Evolutionary conservation across 2,113 vertebrate species (phyloP), one percentile per base, ranked within the genome.

Genomic region (Perccottus glenii): DNA sequence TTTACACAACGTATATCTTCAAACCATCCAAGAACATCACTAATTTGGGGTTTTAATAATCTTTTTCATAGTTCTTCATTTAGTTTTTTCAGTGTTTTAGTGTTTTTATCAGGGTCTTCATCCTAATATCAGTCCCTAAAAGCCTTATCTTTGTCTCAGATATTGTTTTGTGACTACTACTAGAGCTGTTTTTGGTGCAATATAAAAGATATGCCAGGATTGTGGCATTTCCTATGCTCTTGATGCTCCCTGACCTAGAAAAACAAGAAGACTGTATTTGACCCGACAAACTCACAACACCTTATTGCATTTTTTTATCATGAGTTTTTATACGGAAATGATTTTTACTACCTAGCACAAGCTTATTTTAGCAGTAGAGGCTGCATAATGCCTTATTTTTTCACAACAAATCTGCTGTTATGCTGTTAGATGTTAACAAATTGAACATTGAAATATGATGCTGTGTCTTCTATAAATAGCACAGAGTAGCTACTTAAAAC

Each of bases 401-500:
- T 27, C 19, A 27, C 19, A 27, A 2, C 1, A 27, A 27, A 27
- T 3, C 19, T 27, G 19, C 19, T 27, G 19, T 27, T 27, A 27
- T 27, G 19, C 11, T 36, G 10, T 5, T 36, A 15, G 12, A 55
- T n/a, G 12, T 9, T 36, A 1, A 6, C 38, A 40, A 8, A 40
- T 40, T 40, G 8, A 40, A 40, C 40, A 9, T 6, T 12, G 32
- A 68, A 46, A 45, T 12, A 36, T 43, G 60, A 72, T 33, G n/a
- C 10, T 12, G 48, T 42, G 38, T 15, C 12, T 70, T 32, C 35
- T 59, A 15, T 49, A 68, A 70, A 75, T 52, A 4, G 46, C 45
- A 61, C 35, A 7, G 65, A 68, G 48, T 55, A 52, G 36, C 7
- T 40, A 60, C 19, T 55, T 36, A 60, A 78, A 73, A n/a, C 45